A percentile compares a stretch with the other conserved stretches of the same genome.
Evolutionary conservation across 2,113 vertebrate genomes (phyloP).

Genomic region (Saccopteryx leptura): DNA sequence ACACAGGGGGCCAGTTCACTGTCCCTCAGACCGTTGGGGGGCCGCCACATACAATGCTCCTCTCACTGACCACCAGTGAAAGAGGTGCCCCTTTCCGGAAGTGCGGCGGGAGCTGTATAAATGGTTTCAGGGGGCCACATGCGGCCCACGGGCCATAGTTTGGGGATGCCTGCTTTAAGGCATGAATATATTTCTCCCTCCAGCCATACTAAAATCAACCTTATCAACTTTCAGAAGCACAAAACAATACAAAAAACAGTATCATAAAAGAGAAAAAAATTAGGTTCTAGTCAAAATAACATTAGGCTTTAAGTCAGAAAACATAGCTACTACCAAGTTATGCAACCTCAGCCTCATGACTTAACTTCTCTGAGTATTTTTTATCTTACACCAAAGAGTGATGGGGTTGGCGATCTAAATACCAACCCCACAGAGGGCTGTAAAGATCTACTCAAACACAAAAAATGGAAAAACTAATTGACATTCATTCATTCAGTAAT

Average conservation of each 20-base stretch:
- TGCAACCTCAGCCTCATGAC: background rate
- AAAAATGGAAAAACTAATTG: constrained; percentile 51
- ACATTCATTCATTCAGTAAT: background rate
- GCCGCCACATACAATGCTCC: too few species aligned
- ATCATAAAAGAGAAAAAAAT: background rate
- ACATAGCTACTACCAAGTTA: background rate
- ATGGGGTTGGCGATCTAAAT: background rate
- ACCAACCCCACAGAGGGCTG: background rate
- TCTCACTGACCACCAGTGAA: too few species aligned
- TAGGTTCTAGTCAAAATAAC: constrained; percentile 49
- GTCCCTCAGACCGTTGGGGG: too few species aligned
- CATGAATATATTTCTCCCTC: background rate
- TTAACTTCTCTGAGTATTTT: background rate
- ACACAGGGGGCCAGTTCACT: too few species aligned
- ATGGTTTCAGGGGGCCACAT: too few species aligned
- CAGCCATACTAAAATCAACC: background rate
- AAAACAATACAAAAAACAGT: constrained; percentile 30
- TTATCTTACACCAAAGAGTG: background rate
- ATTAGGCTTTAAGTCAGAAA: constrained; percentile 40
- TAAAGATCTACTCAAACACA: constrained; percentile 26
- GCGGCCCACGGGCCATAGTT: too few species aligned
- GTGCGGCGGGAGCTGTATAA: too few species aligned
- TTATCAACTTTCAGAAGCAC: constrained; percentile 19
- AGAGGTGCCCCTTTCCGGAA: too few species aligned
- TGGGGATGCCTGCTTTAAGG: too few species aligned